Base-by-base conservation (phyloP, 2,113 vertebrate species). In the Cyanoramphus novaezelandiae region DNA sequence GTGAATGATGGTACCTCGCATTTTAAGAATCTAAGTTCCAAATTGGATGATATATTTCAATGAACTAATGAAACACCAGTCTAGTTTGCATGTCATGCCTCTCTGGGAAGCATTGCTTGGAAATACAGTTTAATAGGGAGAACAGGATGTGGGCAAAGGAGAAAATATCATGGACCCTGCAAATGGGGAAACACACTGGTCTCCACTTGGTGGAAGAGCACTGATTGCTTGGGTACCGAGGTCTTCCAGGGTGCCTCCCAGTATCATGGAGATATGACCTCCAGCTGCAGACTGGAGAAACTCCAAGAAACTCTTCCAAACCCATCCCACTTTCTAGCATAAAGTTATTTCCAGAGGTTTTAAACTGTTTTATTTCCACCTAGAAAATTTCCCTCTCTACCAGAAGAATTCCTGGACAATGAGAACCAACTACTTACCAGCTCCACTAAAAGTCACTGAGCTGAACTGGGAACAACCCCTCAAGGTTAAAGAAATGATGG, bases 141-240 rank as follows among this genome's bases (percentile, higher is more conserved):
- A 72, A 43, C 2, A 53, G 10, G 14, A 13, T 68, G 14, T 44
- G 3, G 17, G 41, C 17, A 82, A 72, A 20, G 31, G 12, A 82
- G 52, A 55, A 78, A 44, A 72, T 4, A 72, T 14, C 1, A 4
- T 55, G 46, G 27, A 63, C 12, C 7, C 13, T 59, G 50, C 18
- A 49, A 65, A 62, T 0, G 0, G 10, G 17, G 55, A 69, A 10
- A 39, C 6, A 14, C 0, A 0, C 4, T 53, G 39, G 35, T 31
- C 15, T 50, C 2, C 7, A 39, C 5, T 25, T 17, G 39, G 10
- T n/a, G 41, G 24, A 31, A 39, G 24, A 72, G 7, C 35, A 23
- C 11, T 46, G 27, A 37, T 2, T 29, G 16, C 7, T 18, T 59
- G 18, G 2, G 3, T 39, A 55, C 4, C 1, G 1, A 21, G 31